Evolutionary conservation across 37 sponge, comb jelly and placozoan genomes (phyloP), one percentile per base, ranked within the genome.

Genomic region (Tethya wilhelma): DNA sequence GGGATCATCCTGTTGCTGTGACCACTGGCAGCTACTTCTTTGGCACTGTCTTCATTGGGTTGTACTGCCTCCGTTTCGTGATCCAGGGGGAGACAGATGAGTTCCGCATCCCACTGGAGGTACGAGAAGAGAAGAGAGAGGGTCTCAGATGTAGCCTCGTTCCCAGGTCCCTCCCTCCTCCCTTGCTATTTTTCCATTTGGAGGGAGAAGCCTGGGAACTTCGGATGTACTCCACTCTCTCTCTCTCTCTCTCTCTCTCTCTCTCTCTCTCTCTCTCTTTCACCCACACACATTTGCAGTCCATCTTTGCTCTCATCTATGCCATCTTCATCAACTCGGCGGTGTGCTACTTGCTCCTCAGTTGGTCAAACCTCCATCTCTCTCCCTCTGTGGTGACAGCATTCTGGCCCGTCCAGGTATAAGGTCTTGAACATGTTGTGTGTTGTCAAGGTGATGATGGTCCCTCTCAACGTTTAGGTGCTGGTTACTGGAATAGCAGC

Each of bases 351-450:
- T 71, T 92, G 38, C 81, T 96, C 34, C 57, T 92, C 67, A 86
- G 90, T 12, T 96, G 96, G 96, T 62, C 88, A 36, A 92, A 89
- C 58, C 45, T 83, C 22, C 89, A 92, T 29, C 67, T 89, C 30
- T 73, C 88, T 45, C 43, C 90, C 41, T 80, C 86, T 25, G 42
- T 96, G 11, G 90, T 92, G 26, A 86, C 96, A 40, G 96, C 93
- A 22, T 96, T 92, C 74, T 96, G 93, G 93, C 96, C 96, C 44
- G n/a, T 86, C 28, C 96, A 96, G 84, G 96, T 96, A 58, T 11
- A 32, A 55, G 5, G 2, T 40, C 26, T n/a, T 41, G 29, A 77
- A 49, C 67, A 44, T 19, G 11, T 43, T 55, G 3, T 68, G 56
- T 25, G 3, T 6, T 79, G 25, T 65, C 8, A 67, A 4, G 6